phyloP scores from a whole-genome alignment of 2,797 vertebrate species.

The Pseudochirops cupreus region DNA sequence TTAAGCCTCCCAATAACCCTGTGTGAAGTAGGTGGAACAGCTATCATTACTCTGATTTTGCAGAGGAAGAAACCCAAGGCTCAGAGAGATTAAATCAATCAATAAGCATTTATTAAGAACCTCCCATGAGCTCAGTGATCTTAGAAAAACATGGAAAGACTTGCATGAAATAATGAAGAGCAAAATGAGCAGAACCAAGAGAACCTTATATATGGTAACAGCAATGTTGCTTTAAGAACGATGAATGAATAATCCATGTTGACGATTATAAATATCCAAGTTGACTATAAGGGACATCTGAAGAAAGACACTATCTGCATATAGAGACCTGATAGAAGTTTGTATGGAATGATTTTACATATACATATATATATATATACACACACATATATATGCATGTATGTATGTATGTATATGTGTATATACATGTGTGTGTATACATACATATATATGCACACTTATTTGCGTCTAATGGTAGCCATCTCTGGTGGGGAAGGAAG shows the following conservation, averaged over 20 bases:
- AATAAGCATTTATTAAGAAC: not conserved
- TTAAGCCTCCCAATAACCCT: not conserved
- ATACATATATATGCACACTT: not conserved
- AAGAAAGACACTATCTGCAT: not conserved
- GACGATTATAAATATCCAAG: not conserved
- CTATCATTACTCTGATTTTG: not conserved
- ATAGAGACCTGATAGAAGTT: not conserved
- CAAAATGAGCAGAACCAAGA: not conserved
- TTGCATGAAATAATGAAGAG: not conserved
- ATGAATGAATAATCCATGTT: not conserved
- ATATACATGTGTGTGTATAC: not conserved
- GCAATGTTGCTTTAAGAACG: not conserved
- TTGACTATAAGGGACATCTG: not conserved
- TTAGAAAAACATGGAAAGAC: not conserved
- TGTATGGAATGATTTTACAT: not conserved
- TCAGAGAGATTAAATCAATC: not conserved
- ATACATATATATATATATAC: not conserved
- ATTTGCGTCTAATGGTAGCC: not conserved
- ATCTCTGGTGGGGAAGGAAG: not conserved
- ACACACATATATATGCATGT: not conserved
- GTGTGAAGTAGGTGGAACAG: not conserved
- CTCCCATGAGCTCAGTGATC: not conserved
- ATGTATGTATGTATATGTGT: no score
- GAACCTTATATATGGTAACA: not conserved
- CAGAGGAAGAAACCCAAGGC: not conserved